phyloP scores from a whole-genome alignment of 2,888 invertebrate species.

The Apamea epomidion region DNA sequence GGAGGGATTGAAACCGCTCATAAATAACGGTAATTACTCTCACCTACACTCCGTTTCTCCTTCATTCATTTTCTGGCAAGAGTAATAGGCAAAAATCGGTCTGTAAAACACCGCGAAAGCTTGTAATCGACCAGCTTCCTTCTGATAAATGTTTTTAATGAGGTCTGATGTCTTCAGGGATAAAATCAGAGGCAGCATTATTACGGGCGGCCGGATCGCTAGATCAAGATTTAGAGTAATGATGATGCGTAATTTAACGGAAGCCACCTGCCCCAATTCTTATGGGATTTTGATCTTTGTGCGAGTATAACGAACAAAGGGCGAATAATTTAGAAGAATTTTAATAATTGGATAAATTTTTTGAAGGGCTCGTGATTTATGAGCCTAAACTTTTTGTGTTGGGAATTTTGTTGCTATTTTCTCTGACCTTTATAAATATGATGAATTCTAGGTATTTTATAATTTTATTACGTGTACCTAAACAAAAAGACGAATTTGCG shows the following conservation, averaged over 20 bases:
- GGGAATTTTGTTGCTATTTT: conserved; percentile 45
- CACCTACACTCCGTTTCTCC: conserved; percentile 68
- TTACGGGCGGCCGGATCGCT: conserved; percentile 67
- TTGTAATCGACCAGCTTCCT: conserved; percentile 65
- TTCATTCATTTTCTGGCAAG: conserved; percentile 76
- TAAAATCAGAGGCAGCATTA: conserved; percentile 69
- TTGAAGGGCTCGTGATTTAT: conserved; percentile 48
- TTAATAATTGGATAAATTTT: conserved; percentile 46
- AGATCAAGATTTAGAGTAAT: conserved; percentile 72
- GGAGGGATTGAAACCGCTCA: conserved; percentile 85
- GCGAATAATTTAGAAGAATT: conserved; percentile 48
- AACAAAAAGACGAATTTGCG: conserved; percentile 68
- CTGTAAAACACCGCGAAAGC: conserved; percentile 71
- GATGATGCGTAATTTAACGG: conserved; percentile 75
- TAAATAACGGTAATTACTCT: conserved; percentile 88
- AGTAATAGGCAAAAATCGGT: conserved; percentile 71
- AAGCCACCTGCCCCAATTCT: conserved; percentile 61
- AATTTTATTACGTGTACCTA: conserved; percentile 20
- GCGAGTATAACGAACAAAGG: conserved; percentile 60
- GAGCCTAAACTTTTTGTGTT: conserved; percentile 43
- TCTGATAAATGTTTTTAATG: conserved; percentile 73
- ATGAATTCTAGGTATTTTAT: conserved; percentile 35
- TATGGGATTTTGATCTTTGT: conserved; percentile 67
- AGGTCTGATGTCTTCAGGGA: conserved; percentile 71
- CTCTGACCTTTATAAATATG: conserved; percentile 27